These are phyloP conservation scores for Anableps anableps DNA, from an alignment of 2,797 vertebrate species.

Conservation along the genomic window DNA sequence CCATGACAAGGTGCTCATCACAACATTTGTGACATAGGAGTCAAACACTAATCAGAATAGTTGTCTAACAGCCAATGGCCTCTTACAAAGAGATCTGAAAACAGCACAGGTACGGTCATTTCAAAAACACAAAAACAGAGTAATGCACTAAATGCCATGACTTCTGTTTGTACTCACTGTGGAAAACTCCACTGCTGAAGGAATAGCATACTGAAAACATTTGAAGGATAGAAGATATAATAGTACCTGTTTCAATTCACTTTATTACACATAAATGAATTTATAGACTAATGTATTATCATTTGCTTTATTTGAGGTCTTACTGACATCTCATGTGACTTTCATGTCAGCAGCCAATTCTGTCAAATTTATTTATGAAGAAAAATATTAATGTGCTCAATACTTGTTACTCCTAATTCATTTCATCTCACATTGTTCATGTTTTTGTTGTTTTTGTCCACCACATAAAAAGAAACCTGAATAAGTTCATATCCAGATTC, in stretches of 20 bases:
- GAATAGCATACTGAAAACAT: too few species aligned
- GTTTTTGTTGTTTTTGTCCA: neutral
- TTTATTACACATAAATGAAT: neutral
- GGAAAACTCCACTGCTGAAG: neutral
- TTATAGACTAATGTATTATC: neutral
- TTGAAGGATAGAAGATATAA: too few species aligned
- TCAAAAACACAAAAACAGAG: neutral
- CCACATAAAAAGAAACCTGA: neutral
- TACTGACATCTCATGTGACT: neutral
- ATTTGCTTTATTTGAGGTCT: neutral
- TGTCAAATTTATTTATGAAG: neutral
- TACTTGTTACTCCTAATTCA: too few species aligned
- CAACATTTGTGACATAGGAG: neutral
- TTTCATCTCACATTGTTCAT: neutral
- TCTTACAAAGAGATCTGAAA: neutral
- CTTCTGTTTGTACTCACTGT: neutral
- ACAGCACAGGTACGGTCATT: neutral
- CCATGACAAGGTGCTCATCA: neutral
- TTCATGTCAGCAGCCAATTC: neutral
- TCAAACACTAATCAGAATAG: neutral
- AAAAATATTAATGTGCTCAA: neutral
- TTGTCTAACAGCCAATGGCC: neutral
- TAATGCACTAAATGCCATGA: neutral
- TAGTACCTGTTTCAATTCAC: neutral
- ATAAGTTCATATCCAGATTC: neutral